Evolutionary conservation across 2,888 invertebrate genomes (phyloP), one percentile per base, ranked within the genome.

Genomic region (Philhelius pedissequus): DNA sequence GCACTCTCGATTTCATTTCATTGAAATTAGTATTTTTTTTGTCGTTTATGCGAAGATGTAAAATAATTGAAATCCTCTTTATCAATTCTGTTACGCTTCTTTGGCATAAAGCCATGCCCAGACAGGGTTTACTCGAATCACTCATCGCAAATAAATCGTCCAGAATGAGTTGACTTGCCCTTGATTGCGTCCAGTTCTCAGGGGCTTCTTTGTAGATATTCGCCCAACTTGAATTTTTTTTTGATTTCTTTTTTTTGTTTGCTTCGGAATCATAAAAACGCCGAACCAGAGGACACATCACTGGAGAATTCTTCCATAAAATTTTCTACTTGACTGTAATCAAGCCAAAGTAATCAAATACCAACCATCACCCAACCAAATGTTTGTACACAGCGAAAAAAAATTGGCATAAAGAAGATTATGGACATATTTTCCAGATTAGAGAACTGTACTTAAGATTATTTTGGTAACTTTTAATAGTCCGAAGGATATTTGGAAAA

Each of bases 121-220:
- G 69, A 58, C 74, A 35, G 66, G 74, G 38, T 71, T 75, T 83
- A 38, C n/a, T 66, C 45, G 48, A 54, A 83, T 79, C 66, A 74
- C 27, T 74, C 79, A 79, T 58, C 52, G 69, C 58, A 83, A 74
- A 70, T 75, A 75, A 79, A 83, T 83, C 74, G 69, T 32, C 70
- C 52, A 66, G 70, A 75, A 75, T 79, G 64, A 54, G 70, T 75
- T 83, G 66, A 79, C 56, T 78, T 50, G 73, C 48, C 73, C 54
- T 69, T 75, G 78, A 83, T 78, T 69, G 68, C 69, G 45, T 30
- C 15, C 52, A 1, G 0, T 27, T 54, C 30, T 48, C 76, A 52
- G 6, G 1, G 2, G 66, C 50, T 54, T 71, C 11, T 35, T 66
- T 18, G 4, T 58, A 7, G 20, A n/a, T 20, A 38, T 56, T 35